These are phyloP conservation scores for Serilophus lunatus DNA, from an alignment of 2,113 vertebrate genomes.

Conservation along the genomic window DNA sequence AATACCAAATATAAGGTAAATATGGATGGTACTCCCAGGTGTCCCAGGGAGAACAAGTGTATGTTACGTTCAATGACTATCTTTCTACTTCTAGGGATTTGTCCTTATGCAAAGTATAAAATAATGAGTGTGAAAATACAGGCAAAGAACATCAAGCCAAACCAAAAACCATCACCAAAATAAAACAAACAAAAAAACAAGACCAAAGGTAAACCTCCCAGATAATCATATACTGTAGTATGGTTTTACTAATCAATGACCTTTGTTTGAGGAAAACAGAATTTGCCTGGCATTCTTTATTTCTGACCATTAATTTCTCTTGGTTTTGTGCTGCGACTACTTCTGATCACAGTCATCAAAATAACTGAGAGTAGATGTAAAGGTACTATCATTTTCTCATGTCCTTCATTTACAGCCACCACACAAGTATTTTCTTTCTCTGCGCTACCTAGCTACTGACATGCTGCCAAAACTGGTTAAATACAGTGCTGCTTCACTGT, in stretches of 20 bases:
- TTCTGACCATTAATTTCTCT: not conserved
- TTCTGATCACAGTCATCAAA: not conserved
- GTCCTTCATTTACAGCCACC: not conserved
- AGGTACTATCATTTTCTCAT: not conserved
- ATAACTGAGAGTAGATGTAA: not conserved
- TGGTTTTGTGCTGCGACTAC: not conserved
- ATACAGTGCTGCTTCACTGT: not conserved
- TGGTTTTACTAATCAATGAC: not conserved
- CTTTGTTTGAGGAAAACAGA: not conserved
- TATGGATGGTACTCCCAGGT: not conserved
- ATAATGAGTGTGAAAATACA: not conserved
- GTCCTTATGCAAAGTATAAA: not conserved
- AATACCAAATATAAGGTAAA: not conserved
- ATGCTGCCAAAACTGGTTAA: not conserved
- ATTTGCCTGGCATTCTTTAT: not conserved
- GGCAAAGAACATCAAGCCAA: not conserved
- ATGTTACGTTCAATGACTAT: not conserved
- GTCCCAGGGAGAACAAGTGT: not conserved
- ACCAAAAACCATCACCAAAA: not conserved
- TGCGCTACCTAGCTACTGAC: not conserved
- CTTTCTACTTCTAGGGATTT: not conserved
- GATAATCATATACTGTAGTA: not conserved
- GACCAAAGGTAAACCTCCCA: fast-evolving
- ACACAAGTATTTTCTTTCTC: not conserved
- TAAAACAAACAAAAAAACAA: not conserved